Evolutionary conservation across 2,113 vertebrate genomes (phyloP), one percentile per base, ranked within the genome.

Genomic region (Nipponia nippon): DNA sequence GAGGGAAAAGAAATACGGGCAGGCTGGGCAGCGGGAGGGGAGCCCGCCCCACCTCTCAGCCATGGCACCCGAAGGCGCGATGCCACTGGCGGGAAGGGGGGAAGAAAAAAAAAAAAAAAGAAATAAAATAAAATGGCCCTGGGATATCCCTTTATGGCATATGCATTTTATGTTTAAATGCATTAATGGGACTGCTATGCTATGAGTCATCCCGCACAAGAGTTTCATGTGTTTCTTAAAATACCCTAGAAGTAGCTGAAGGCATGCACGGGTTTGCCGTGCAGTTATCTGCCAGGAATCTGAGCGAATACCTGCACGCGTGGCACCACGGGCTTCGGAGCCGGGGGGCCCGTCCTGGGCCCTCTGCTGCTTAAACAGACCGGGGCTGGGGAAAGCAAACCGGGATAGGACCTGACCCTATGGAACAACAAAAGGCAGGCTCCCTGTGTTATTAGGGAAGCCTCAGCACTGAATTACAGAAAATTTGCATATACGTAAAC

Each of bases 141-240:
- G 93, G 97, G 97, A 95, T 96, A 96, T 94, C 96, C 96, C 96
- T 96, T 95, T 95, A 93, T 95, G 95, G 94, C 95, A 97, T 96
- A 94, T 63, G 89, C 44, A 72, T 96, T 91, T 77, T 69, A 70
- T 95, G 94, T 92, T 50, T 44, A 90, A 94, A 75, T 93, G 93
- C 93, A 97, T 95, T 98, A 95, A 96, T 79, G 88, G 86, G 71
- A 83, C 93, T 93, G 92, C 95, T 95, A 93, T 65, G 87, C 65
- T 61, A 13, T 93, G 93, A 97, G 62, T 96, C 95, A 96, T 89
- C 71, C 66, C 1, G 70, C 61, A 90, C 81, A 89, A 87, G 66
- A 87, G 87, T 91, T 97, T 95, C 90, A 94, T 95, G 72, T 93
- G 96, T 94, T 97, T 96, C 97, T 95, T 98, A 97, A 98, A 97